Evolutionary conservation across 2,888 invertebrate species (phyloP).

Genomic region (Brassicogethes aeneus): DNA sequence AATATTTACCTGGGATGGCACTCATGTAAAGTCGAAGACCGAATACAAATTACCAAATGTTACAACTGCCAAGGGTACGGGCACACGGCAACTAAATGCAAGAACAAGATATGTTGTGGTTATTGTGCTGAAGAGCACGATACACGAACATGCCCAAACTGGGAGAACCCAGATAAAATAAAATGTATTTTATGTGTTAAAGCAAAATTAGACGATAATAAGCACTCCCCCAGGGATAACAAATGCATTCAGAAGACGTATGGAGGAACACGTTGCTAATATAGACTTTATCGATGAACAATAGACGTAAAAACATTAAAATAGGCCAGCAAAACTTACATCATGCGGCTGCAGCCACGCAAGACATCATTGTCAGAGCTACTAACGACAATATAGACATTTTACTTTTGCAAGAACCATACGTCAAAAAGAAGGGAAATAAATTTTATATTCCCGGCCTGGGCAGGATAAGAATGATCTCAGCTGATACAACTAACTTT

Average conservation of each 20-base stretch:
- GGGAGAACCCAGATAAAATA: too few species aligned
- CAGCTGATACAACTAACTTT: not conserved
- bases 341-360: not conserved
- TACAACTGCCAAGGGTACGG: slow-evolving; percentile 6
- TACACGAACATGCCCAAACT: not conserved
- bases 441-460: not conserved
- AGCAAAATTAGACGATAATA: not conserved
- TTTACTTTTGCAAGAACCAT: not conserved
- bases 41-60: not conserved
- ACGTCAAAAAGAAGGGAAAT: not conserved
- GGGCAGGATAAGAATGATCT: not conserved
- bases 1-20: slow-evolving; percentile 5
- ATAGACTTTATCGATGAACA: not conserved
- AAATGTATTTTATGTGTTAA: too few species aligned
- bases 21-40: slow-evolving; percentile 7
- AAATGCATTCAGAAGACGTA: not conserved
- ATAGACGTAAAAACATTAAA: too few species aligned
- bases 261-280: too few species aligned
- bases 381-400: too few species aligned
- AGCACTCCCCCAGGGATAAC: not conserved
- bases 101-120: not conserved
- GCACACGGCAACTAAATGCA: slow-evolving; percentile 5
- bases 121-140: too few species aligned
- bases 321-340: not conserved
- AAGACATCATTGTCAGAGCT: not conserved